Base-by-base conservation (phyloP, 2,797 vertebrate genomes). In the Octomys mimax region DNA sequence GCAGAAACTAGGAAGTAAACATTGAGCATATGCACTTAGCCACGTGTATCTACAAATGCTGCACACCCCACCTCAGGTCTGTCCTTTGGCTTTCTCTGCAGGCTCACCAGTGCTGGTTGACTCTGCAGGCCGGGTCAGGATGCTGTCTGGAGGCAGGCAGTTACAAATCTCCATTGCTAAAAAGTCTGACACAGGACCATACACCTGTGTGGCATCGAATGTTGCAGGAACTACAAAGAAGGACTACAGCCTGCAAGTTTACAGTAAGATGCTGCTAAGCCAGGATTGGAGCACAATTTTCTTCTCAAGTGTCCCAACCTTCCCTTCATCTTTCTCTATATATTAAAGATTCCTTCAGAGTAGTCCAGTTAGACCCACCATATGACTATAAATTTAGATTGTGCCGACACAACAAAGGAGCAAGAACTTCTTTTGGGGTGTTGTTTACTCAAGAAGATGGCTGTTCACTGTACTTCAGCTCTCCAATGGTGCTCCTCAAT, bases 81-180 rank as follows among this genome's bases (percentile, higher is more conserved):
- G 88, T 95, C 57, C 33, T 64, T 78, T 42, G 91, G 24, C 46
- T 26, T 98, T 81, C 96, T 46, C 97, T 97, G 36, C 97, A 99
- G 99, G 99, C 75, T 98, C 98, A 71, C 98, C 98, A 13, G 94
- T 99, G 73, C 98, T 98, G 89, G 94, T 97, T 0, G 99, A 99
- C 94, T 98, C 98, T 0, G 98, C 49, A 0, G 98, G 98, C 54
- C 97, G 99, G 57, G 97, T 99, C 87, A 98, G 99, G 75, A 95
- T 99, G 93, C 95, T 99, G 78, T 99, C 99, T 24, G 99, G 99
- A 84, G 99, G 99, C 57, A 99, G 99, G 2, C 99, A 99, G 96
- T 98, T 99, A 75, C 99, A 99, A 93, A 99, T 99, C 97, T 98
- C 99, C 73, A 92, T 97, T 0, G 98, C 99, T 79, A 98, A 99